Percentiles rank a stretch among this genome's conserved stretches.
phyloP scores from a whole-genome alignment of 92 coral and sea anemone genomes.

The Porites cylindrica region DNA sequence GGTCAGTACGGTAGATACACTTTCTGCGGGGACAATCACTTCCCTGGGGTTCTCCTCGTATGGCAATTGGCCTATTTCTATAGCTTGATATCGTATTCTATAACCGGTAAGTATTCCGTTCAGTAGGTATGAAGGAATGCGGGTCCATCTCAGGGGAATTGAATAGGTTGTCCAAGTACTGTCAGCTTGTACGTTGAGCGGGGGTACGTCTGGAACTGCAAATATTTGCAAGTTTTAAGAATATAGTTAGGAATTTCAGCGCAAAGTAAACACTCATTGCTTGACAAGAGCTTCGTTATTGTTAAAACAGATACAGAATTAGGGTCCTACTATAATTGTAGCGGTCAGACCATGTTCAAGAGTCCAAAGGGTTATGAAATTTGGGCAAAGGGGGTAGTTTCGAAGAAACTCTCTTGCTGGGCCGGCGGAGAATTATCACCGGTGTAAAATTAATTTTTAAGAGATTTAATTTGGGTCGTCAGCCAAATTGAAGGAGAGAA shows the following conservation, averaged over 20 bases:
- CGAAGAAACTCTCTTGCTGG: too few species aligned
- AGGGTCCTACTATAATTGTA: too few species aligned
- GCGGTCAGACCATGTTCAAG: too few species aligned
- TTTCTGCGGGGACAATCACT: slow-evolving; percentile 39
- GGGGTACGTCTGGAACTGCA: slow-evolving; percentile 77
- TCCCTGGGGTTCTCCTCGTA: slow-evolving; percentile 43
- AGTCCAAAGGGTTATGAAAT: too few species aligned
- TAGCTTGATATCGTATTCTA: slow-evolving; percentile 64
- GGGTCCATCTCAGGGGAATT: slow-evolving; percentile 80
- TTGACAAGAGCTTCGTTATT: not conserved
- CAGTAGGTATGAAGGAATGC: slow-evolving; percentile 61
- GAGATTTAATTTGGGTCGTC: too few species aligned
- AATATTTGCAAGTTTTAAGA: not conserved
- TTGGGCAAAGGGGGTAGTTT: too few species aligned
- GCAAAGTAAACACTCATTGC: too few species aligned
- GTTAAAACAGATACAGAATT: too few species aligned
- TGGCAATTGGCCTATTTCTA: slow-evolving; percentile 53
- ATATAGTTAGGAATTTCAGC: too few species aligned
- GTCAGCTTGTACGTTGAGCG: slow-evolving; percentile 71
- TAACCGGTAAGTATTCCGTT: slow-evolving; percentile 85
- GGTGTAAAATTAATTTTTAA: too few species aligned
- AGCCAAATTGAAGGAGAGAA: too few species aligned
- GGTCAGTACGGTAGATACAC: slow-evolving; percentile 32
- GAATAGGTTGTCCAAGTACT: slow-evolving; percentile 61
- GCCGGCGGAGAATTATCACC: too few species aligned